Percentiles rank a stretch among this genome's conserved stretches.
Conservation (phyloP, 2,797 vertebrate species). For the Rallus crepitans region DNA sequence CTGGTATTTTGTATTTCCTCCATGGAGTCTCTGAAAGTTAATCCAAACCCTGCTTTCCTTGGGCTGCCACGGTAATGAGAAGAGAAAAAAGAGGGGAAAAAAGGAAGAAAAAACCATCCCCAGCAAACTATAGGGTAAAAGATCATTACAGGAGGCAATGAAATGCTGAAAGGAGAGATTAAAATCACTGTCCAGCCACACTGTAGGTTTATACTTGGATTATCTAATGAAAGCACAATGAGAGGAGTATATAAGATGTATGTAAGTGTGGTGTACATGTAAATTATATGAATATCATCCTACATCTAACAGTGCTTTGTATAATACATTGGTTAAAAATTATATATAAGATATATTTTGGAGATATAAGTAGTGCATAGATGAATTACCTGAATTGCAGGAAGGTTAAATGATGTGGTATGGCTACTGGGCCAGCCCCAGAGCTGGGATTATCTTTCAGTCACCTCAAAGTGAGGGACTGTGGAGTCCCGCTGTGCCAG, state of each 20-base stretch:
- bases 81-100: neutral
- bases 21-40: neutral
- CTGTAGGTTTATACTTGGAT: neutral
- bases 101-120: neutral
- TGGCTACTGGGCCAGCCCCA: neutral
- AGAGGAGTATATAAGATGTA: neutral
- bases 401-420: neutral
- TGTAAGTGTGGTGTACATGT: neutral
- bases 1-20: constrained; percentile 13
- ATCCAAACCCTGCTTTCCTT: constrained; percentile 6
- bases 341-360: neutral
- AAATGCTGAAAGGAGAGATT: neutral
- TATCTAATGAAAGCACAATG: neutral
- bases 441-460: neutral
- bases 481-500: accelerated
- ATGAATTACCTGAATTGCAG: neutral
- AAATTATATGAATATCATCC: neutral
- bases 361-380: neutral
- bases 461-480: neutral
- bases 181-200: neutral
- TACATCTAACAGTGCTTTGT: neutral
- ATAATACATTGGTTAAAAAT: neutral
- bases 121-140: neutral
- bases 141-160: neutral
- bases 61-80: neutral